phyloP scores from a whole-genome alignment of 2,888 invertebrate genomes.

The Lissocephala sabroskyi region DNA sequence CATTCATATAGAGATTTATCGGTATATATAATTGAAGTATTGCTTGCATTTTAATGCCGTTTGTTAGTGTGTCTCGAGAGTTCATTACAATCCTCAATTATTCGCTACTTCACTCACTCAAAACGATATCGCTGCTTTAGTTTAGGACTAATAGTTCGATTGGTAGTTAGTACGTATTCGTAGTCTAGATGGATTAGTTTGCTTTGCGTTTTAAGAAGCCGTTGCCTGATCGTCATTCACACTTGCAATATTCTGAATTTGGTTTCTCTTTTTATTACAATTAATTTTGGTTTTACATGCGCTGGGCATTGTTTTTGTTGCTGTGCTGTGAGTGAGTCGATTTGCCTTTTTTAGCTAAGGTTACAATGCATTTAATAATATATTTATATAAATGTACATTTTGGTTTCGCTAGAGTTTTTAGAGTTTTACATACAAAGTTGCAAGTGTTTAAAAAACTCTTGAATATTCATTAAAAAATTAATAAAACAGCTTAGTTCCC shows the following conservation, averaged over 20 bases:
- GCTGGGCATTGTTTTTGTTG: slow-evolving; percentile 52
- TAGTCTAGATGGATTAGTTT: slow-evolving; percentile 28
- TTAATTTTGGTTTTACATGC: slow-evolving; percentile 63
- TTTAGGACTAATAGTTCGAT: slow-evolving; percentile 42
- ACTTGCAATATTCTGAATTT: too few species aligned
- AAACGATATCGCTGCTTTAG: slow-evolving; percentile 29
- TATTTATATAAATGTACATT: slow-evolving; percentile 7
- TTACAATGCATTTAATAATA: slow-evolving; percentile 43
- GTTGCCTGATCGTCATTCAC: slow-evolving; percentile 53
- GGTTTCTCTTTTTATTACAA: slow-evolving; percentile 28
- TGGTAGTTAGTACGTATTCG: slow-evolving; percentile 43
- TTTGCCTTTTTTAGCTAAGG: slow-evolving; percentile 40
- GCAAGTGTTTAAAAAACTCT: slow-evolving; percentile 23
- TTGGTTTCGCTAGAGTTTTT: slow-evolving; percentile 39
- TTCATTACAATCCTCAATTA: slow-evolving; percentile 37
- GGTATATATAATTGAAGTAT: slow-evolving; percentile 53
- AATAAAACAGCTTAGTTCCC: slow-evolving; percentile 9
- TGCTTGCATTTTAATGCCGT: slow-evolving; percentile 41
- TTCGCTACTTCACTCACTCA: slow-evolving; percentile 49
- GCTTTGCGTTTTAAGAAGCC: slow-evolving; percentile 38
- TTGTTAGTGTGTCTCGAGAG: slow-evolving; percentile 15
- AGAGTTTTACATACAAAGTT: slow-evolving; percentile 49
- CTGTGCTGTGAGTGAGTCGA: slow-evolving; percentile 56
- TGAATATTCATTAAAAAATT: slow-evolving; percentile 34
- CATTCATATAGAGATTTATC: slow-evolving; percentile 24